Evolutionary conservation across 2,113 vertebrate genomes (phyloP).

Genomic region (Sceloporus undulatus): DNA sequence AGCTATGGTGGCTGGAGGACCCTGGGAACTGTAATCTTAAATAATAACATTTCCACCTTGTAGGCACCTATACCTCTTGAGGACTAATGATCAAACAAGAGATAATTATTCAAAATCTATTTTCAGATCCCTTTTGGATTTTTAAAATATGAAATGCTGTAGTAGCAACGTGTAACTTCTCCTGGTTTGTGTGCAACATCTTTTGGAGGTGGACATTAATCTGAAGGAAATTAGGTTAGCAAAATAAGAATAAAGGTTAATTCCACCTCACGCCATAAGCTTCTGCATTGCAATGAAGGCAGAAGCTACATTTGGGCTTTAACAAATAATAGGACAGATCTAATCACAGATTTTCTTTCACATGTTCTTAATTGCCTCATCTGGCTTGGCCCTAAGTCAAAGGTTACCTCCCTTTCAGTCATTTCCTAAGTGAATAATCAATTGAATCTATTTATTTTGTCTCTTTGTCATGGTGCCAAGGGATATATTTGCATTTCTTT

Average conservation of each 20-base stretch:
- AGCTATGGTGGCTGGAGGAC: too few species aligned
- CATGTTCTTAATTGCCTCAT: background rate
- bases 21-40: too few species aligned
- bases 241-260: background rate
- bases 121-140: background rate
- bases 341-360: background rate
- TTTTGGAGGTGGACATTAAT: background rate
- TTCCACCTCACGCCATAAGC: background rate
- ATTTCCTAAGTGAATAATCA: background rate
- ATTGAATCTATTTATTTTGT: too few species aligned
- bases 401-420: background rate
- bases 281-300: background rate
- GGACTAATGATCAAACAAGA: background rate
- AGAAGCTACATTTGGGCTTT: background rate
- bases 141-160: background rate
- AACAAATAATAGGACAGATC: background rate
- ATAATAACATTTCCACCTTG: too few species aligned
- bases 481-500: background rate
- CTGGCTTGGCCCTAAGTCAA: background rate
- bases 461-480: too few species aligned
- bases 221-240: background rate
- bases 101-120: background rate
- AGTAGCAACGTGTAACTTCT: background rate
- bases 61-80: background rate
- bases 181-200: background rate